These are phyloP conservation scores for Amblyopsis hoosieri DNA, from an alignment of 2,797 vertebrate genomes.

Conservation along the genomic window DNA sequence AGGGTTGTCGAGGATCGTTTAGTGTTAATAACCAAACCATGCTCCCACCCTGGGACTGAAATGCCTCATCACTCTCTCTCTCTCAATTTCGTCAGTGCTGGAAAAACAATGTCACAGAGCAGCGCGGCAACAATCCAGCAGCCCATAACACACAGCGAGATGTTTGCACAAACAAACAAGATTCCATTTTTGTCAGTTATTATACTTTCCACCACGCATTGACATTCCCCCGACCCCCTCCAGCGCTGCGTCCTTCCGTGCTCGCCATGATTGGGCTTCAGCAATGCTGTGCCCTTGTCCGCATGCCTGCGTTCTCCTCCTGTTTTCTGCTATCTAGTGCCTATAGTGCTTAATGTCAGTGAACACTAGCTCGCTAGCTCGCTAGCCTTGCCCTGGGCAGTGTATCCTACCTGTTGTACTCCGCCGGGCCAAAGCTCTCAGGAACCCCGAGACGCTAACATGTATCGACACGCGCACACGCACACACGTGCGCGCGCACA, in stretches of 20 bases:
- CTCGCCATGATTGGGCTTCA: slow-evolving; percentile 53
- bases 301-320: slow-evolving; percentile 57
- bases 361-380: slow-evolving; percentile 62
- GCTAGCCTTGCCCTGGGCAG: slow-evolving; percentile 74
- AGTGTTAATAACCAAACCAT: slow-evolving; percentile 60
- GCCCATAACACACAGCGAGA: background rate
- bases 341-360: slow-evolving; percentile 63
- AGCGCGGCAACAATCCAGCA: slow-evolving; percentile 27
- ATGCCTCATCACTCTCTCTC: slow-evolving; percentile 49
- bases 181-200: slow-evolving; percentile 16
- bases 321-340: slow-evolving; percentile 56
- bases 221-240: slow-evolving; percentile 27
- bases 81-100: slow-evolving; percentile 19
- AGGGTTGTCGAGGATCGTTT: slow-evolving; percentile 62
- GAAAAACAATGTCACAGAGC: slow-evolving; percentile 42
- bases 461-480: slow-evolving; percentile 22
- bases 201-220: slow-evolving; percentile 8
- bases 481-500: slow-evolving; percentile 2
- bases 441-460: slow-evolving; percentile 58
- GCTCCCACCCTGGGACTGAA: slow-evolving; percentile 61
- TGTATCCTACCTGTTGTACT: slow-evolving; percentile 54
- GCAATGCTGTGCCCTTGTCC: slow-evolving; percentile 49
- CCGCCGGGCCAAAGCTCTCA: slow-evolving; percentile 52
- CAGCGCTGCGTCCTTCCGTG: slow-evolving; percentile 28
- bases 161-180: slow-evolving; percentile 18